Evolutionary conservation across 2,888 invertebrate genomes (phyloP).

Genomic region (Linyphia triangularis): DNA sequence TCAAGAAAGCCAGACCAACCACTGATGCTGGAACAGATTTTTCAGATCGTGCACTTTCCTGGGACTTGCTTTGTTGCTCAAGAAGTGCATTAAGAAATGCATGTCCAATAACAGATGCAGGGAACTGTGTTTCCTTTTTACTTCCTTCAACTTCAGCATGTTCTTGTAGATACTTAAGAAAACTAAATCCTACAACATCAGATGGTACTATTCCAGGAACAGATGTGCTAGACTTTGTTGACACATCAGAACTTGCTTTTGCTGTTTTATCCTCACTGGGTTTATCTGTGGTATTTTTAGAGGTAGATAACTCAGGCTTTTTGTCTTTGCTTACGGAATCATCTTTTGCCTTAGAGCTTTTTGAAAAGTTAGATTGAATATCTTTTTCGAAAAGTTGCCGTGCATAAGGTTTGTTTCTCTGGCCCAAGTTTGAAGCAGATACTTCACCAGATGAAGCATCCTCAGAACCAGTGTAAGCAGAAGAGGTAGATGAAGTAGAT

Average conservation of each 20-base stretch:
- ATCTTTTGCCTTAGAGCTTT: slow-evolving; percentile 24
- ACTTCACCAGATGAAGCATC: neutral
- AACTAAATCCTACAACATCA: slow-evolving; percentile 50
- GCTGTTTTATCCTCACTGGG: neutral
- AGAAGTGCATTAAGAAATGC: slow-evolving; percentile 45
- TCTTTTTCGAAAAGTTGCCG: slow-evolving; percentile 63
- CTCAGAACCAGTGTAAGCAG: neutral
- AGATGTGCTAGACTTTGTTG: neutral
- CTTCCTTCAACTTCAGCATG: slow-evolving; percentile 21
- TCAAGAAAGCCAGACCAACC: slow-evolving; percentile 44
- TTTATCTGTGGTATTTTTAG: neutral
- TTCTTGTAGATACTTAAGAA: slow-evolving; percentile 48
- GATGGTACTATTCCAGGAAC: slow-evolving; percentile 34
- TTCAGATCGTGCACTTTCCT: slow-evolving; percentile 16
- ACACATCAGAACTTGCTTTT: neutral
- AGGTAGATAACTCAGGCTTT: neutral
- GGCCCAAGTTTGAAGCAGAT: neutral
- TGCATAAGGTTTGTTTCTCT: slow-evolving; percentile 38
- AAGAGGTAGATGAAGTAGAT: neutral
- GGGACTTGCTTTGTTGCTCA: slow-evolving; percentile 36
- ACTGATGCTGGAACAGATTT: slow-evolving; percentile 53
- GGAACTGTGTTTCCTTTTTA: slow-evolving; percentile 26
- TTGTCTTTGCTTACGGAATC: neutral
- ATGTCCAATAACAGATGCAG: slow-evolving; percentile 60
- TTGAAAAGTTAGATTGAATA: slow-evolving; percentile 61